A percentile compares a stretch with the other conserved stretches of the same genome.
phyloP scores from a whole-genome alignment of 2,113 vertebrate species.

The Myrmecophaga tridactyla region DNA sequence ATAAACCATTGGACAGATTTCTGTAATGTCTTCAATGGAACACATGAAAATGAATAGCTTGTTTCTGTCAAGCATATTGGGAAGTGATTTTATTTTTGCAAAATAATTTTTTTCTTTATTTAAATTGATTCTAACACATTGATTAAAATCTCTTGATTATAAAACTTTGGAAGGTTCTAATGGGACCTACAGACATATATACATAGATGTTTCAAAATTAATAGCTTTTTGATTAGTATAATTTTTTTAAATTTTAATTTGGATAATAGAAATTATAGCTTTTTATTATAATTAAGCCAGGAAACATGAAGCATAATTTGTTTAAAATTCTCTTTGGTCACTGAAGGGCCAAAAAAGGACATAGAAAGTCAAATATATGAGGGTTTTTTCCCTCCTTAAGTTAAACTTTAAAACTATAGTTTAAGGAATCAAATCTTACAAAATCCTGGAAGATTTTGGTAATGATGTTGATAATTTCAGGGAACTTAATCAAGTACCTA shows the following conservation, averaged over 20 bases:
- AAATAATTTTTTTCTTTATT: slow-evolving; percentile 77
- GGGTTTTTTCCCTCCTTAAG: slow-evolving; percentile 43
- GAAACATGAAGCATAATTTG: slow-evolving; percentile 75
- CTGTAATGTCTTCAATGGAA: slow-evolving; percentile 82
- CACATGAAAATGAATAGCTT: slow-evolving; percentile 85
- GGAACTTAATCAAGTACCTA: slow-evolving; percentile 74
- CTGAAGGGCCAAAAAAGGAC: slow-evolving; percentile 68
- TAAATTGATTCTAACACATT: slow-evolving; percentile 80
- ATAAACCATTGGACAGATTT: slow-evolving; percentile 83
- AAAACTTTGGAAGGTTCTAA: slow-evolving; percentile 69
- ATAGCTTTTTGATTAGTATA: slow-evolving; percentile 54
- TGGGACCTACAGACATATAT: slow-evolving; percentile 54
- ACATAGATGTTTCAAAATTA: slow-evolving; percentile 60
- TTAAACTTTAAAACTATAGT: slow-evolving; percentile 69
- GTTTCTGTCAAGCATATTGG: slow-evolving; percentile 85
- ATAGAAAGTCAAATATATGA: slow-evolving; percentile 71
- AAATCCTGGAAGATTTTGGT: slow-evolving; percentile 68
- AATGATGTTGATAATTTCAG: slow-evolving; percentile 75
- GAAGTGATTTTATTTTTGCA: slow-evolving; percentile 82
- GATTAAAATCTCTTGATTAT: slow-evolving; percentile 78
- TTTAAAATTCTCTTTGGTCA: slow-evolving; percentile 76
- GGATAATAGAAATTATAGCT: slow-evolving; percentile 46
- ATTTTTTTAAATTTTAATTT: slow-evolving; percentile 67
- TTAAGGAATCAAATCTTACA: slow-evolving; percentile 76
- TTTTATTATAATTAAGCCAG: slow-evolving; percentile 56